Base-by-base conservation (phyloP, 2,797 vertebrate species). In the Anguilla marmorata region DNA sequence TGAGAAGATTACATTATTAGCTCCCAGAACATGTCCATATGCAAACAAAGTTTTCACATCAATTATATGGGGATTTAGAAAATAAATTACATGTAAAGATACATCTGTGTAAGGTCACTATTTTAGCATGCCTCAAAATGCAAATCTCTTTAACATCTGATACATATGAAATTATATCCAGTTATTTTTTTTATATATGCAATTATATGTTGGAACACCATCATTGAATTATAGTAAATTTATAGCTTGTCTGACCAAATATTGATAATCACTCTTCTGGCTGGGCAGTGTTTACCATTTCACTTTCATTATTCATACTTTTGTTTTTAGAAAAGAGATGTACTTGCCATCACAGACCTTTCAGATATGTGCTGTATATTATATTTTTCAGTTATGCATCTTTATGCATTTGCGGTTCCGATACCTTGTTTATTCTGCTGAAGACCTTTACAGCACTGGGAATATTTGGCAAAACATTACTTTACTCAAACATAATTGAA, bases 1-100 rank as follows among this genome's bases (percentile, higher is more conserved):
- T 84, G 82, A 86, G 87, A 84, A 89, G 80, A 90, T 80, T 79
- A 88, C 85, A 86, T 92, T 89, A 90, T 91, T 89, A 90, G 88
- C 63, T 83, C 27, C 85, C 89, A 87, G 80, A 41, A 84, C 19
- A 19, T n/a, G 87, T 84, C 54, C 41, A 12, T 69, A n/a, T 33
- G 48, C 58, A 84, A 84, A 66, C 37, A 87, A 84, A 87, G 80
- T 60, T 87, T 58, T 3, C 37, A 87, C 24, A 58, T 87, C 56
- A 79, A 82, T 87, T 83, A 80, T 63, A 63, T 24, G 16, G n/a
- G 56, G 76, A 60, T 63, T 60, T 84, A 63, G 80, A 74, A 27
- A 24, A 4, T 74, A 86, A 86, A 86, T 56, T 48, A 37, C 52
- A 86, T 79, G 54, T 54, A 86, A 86, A 45, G 12, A 66, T 83